phyloP scores from a whole-genome alignment of 2,113 vertebrate genomes.

The Pterocles burchelli region DNA sequence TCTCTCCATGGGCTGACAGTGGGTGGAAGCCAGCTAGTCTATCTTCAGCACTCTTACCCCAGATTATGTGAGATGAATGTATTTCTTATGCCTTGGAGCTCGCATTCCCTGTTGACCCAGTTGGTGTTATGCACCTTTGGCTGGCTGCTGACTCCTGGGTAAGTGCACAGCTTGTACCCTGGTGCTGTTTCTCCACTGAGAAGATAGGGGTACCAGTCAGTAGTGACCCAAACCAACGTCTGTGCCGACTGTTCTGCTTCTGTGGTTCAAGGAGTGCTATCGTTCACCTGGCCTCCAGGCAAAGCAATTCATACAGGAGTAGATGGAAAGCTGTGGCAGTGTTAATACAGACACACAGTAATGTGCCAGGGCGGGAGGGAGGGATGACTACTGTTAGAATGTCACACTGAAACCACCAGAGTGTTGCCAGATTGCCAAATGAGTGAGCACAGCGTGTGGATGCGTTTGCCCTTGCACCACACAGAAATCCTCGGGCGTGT shows the following conservation, averaged over 20 bases:
- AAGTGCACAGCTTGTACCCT: conserved; percentile 72
- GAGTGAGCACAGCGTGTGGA: accelerated
- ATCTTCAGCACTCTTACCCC: conserved; percentile 71
- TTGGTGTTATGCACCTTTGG: conserved; percentile 72
- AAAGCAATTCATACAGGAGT: not conserved
- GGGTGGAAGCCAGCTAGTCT: conserved; percentile 74
- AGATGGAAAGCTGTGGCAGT: not conserved
- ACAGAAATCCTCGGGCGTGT: not conserved
- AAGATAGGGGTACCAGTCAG: conserved; percentile 62
- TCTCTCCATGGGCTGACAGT: conserved; percentile 73
- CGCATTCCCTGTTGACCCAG: conserved; percentile 71
- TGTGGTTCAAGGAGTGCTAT: not conserved
- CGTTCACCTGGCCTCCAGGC: not conserved
- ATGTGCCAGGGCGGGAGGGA: conserved; percentile 1
- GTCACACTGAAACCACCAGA: not conserved
- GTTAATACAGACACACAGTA: not conserved
- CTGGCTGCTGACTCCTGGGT: conserved; percentile 70
- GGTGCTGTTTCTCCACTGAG: conserved; percentile 59
- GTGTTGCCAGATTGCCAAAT: not conserved
- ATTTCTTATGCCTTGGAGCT: conserved; percentile 71
- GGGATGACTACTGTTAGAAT: not conserved
- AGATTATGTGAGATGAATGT: conserved; percentile 73
- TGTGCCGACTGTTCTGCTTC: not conserved
- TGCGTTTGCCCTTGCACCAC: not conserved
- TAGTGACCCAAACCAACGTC: conserved; percentile 14